phyloP scores from a whole-genome alignment of 2,113 vertebrate species.

The Cnemophilus loriae region DNA sequence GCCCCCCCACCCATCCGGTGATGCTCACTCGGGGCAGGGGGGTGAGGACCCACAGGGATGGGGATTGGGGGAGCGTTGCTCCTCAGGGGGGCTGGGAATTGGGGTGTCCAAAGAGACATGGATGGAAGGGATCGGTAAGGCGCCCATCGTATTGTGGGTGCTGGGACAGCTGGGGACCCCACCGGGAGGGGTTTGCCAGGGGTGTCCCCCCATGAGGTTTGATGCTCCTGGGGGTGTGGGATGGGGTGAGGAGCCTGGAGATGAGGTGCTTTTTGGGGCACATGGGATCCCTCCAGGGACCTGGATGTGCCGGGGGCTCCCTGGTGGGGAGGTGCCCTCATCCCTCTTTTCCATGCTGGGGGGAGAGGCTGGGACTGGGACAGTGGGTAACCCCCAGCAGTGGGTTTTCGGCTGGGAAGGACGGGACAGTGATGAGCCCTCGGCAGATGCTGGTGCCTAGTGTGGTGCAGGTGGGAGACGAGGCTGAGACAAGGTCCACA shows the following conservation, averaged over 20 bases:
- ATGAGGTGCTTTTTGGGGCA: not conserved
- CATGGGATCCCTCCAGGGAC: rapidly evolving
- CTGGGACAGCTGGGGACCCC: not conserved
- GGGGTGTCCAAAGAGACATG: not conserved
- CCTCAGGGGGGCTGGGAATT: not conserved
- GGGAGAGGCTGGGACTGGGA: not conserved
- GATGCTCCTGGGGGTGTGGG: not conserved
- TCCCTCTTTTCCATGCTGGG: rapidly evolving
- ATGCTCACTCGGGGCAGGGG: not conserved
- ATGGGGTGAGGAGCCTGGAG: not conserved
- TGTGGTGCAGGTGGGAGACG: not conserved
- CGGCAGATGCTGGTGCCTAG: not conserved
- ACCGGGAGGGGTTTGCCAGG: rapidly evolving
- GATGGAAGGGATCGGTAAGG: not conserved
- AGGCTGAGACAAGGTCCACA: rapidly evolving
- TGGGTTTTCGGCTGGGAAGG: not conserved
- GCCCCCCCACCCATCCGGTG: not conserved
- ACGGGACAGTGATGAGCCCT: rapidly evolving
- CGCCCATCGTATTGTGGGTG: not conserved
- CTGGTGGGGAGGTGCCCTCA: rapidly evolving
- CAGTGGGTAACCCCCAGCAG: not conserved
- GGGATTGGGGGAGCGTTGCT: not conserved
- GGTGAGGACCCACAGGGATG: not conserved
- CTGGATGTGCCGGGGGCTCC: rapidly evolving
- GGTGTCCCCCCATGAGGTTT: rapidly evolving